Evolutionary conservation across 2,888 invertebrate species (phyloP).

Genomic region (Melanchra persicariae): DNA sequence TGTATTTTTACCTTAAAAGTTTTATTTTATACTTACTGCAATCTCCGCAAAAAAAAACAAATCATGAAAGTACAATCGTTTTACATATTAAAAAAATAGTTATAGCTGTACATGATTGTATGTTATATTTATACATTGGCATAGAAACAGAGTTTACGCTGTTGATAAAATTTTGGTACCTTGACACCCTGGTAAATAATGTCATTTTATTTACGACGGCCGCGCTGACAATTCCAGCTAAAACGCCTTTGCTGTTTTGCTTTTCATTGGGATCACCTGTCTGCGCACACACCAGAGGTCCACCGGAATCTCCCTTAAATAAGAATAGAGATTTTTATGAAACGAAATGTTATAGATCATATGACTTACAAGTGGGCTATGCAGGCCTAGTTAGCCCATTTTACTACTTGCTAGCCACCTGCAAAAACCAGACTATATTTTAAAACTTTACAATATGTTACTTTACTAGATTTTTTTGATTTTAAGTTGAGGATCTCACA

Average conservation of each 20-base stretch:
- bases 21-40: no score
- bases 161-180: slow-evolving; percentile 50
- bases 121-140: slow-evolving; percentile 11
- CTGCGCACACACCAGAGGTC: slow-evolving; percentile 76
- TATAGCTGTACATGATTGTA: slow-evolving; percentile 9
- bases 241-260: slow-evolving; percentile 65
- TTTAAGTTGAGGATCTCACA: no score
- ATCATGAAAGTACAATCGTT: slow-evolving; percentile 38
- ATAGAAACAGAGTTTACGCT: no score
- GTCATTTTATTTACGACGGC: slow-evolving; percentile 23
- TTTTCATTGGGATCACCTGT: slow-evolving; percentile 74
- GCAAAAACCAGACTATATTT: no score
- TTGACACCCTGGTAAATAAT: slow-evolving; percentile 73
- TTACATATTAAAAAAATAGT: slow-evolving; percentile 26
- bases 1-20: no score
- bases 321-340: not conserved
- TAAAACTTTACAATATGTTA: no score
- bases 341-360: no score
- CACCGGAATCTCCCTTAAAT: slow-evolving; percentile 82
- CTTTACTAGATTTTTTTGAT: no score
- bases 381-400: no score
- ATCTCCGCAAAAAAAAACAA: slow-evolving; percentile 50
- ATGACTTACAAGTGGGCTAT: no score
- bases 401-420: no score
- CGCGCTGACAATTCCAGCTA: slow-evolving; percentile 73